A percentile compares a stretch with the other conserved stretches of the same genome.
These are phyloP conservation scores for Agrotis ipsilon DNA, from an alignment of 2,888 invertebrate genomes.

Conservation along the genomic window DNA sequence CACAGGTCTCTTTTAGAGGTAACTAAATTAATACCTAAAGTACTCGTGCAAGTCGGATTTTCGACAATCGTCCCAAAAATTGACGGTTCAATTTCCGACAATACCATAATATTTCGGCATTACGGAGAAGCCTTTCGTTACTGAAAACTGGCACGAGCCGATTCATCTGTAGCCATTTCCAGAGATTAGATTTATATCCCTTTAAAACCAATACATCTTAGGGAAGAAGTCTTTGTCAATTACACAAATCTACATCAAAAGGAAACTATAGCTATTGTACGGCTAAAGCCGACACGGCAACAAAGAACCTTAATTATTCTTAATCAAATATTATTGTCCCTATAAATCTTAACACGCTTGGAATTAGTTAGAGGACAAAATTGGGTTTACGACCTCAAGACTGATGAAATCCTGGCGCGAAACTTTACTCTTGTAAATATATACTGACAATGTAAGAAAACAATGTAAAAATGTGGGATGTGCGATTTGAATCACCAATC, in stretches of 20 bases:
- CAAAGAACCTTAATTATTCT: slow-evolving; percentile 54
- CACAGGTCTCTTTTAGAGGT: too few relatives aligned
- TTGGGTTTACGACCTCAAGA: slow-evolving; percentile 14
- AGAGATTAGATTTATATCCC: slow-evolving; percentile 16
- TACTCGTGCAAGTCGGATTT: too few relatives aligned
- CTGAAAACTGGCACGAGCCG: neutral
- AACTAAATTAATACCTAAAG: too few relatives aligned
- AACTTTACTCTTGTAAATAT: neutral
- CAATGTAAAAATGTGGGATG: too few relatives aligned
- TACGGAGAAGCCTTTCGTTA: too few relatives aligned
- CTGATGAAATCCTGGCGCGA: slow-evolving; percentile 1
- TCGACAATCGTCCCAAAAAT: too few relatives aligned
- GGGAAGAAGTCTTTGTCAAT: slow-evolving; percentile 47
- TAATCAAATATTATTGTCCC: slow-evolving; percentile 49
- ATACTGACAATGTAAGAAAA: neutral
- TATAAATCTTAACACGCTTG: slow-evolving; percentile 50
- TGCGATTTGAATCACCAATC: too few relatives aligned
- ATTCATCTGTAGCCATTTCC: neutral
- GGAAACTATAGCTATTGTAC: slow-evolving; percentile 40
- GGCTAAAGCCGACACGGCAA: slow-evolving; percentile 17
- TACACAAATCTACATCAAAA: slow-evolving; percentile 48
- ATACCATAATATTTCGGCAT: too few relatives aligned
- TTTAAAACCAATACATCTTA: slow-evolving; percentile 20
- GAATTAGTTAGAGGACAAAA: slow-evolving; percentile 58
- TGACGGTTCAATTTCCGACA: too few relatives aligned